phyloP scores from a whole-genome alignment of 2,888 invertebrate species.

The Podabrus alpinus region DNA sequence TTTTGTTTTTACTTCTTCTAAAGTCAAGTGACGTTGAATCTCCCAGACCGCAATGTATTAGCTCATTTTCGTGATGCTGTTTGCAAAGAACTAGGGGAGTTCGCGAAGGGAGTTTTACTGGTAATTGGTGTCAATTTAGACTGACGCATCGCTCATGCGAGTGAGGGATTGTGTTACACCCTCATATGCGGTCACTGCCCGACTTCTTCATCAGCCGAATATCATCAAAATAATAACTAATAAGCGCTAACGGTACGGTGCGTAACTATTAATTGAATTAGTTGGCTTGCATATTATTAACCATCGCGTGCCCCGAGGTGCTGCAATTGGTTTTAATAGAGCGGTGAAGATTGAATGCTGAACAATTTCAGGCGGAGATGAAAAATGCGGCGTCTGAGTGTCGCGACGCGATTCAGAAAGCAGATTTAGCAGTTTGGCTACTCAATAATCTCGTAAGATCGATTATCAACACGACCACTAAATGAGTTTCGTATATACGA shows the following conservation, averaged over 20 bases:
- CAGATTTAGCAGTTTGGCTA: conserved; percentile 31
- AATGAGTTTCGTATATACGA: conserved; percentile 8
- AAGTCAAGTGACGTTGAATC: conserved; percentile 16
- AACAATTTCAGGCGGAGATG: conserved; percentile 32
- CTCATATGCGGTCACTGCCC: conserved; percentile 38
- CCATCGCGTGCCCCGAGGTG: neutral
- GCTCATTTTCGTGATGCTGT: conserved; percentile 57
- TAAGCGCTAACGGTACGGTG: neutral
- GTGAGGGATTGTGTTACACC: conserved; percentile 56
- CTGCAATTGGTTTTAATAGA: neutral
- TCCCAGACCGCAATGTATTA: conserved; percentile 44
- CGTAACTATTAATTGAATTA: neutral
- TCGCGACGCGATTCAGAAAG: conserved; percentile 29
- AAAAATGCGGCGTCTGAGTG: conserved; percentile 33
- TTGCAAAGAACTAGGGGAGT: conserved; percentile 51
- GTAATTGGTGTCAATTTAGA: conserved; percentile 70
- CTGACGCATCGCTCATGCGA: conserved; percentile 61
- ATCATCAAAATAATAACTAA: conserved; percentile 21
- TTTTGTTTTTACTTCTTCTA: conserved; percentile 1
- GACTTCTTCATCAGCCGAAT: conserved; percentile 17
- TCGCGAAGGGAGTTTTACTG: conserved; percentile 61
- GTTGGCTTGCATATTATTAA: neutral
- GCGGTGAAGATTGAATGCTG: conserved; percentile 30
- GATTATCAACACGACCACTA: conserved; percentile 24
- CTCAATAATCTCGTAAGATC: conserved; percentile 27